Evolutionary conservation across 2,888 invertebrate species (phyloP), one percentile per base, ranked within the genome.

Genomic region (Digitonthophagus gazella): DNA sequence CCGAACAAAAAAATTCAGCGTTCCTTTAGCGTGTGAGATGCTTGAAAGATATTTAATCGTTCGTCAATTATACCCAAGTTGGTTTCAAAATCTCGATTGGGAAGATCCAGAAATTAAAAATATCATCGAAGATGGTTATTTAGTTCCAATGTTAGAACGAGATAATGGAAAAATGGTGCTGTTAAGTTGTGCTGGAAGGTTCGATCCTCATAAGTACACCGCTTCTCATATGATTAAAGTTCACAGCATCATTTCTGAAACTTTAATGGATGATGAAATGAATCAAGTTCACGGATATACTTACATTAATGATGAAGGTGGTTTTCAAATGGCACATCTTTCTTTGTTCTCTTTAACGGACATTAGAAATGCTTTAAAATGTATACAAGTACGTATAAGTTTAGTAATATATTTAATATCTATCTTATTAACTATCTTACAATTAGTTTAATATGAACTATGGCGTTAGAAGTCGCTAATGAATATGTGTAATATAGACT

Each of bases 11-110:
- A 96, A 95, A 80, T 96, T 93, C 83, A 93, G 93, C 44, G 89
- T 96, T 15, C 92, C 93, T 0, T 88, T 92, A 80, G 91, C 96
- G 0, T 93, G 95, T 76, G 92, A 93, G 72, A 92, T 96, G 90
- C 82, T 96, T 73, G 95, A 96, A 80, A 88, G 93, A 64, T 96
- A 96, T 81, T 84, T 96, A 67, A 92, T 91, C 22, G 92, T 95
- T 73, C 86, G 96, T 3, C 93, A 94, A 80, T 85, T 94, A 76
- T 92, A 93, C 78, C 93, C 95, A 0, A 88, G 91, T 65, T 95
- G 95, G 95, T 96, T 95, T 84, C 87, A 88, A 74, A 90, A 91
- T 69, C 84, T 95, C 64, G 93, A 95, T 77, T 89, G 92, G 66
- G 85, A 91, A 69, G 94, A 95, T 79, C 90, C 92, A 0, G 89